phyloP scores from a whole-genome alignment of 1,140 invertebrate species.

The Pseudomyrmex concolor region DNA sequence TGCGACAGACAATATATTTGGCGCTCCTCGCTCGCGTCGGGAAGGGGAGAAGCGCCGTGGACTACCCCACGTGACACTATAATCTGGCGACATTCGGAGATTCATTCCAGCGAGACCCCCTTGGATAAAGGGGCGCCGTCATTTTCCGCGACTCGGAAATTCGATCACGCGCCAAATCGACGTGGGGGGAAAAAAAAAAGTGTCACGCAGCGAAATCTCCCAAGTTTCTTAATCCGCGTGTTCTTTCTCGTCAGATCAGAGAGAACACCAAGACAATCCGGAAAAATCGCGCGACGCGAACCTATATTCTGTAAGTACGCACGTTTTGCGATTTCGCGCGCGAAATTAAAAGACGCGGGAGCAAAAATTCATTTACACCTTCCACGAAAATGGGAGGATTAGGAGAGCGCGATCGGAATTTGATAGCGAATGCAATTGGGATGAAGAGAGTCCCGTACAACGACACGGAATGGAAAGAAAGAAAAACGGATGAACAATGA shows the following conservation, averaged over 20 bases:
- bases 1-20: slow-evolving; percentile 77
- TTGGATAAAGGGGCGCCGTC: slow-evolving; percentile 67
- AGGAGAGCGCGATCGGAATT: slow-evolving; percentile 37
- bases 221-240: slow-evolving; percentile 1
- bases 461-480: slow-evolving; percentile 54
- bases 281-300: no score
- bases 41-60: not conserved
- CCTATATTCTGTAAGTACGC: no score
- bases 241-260: not conserved
- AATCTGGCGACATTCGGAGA: slow-evolving; percentile 68
- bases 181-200: slow-evolving; percentile 38
- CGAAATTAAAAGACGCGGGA: not conserved
- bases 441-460: slow-evolving; percentile 29
- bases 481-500: slow-evolving; percentile 60
- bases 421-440: slow-evolving; percentile 43
- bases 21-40: slow-evolving; percentile 54
- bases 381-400: slow-evolving; percentile 24
- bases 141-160: slow-evolving; percentile 68
- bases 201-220: no score
- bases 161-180: slow-evolving; percentile 65
- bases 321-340: no score
- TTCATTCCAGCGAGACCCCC: slow-evolving; percentile 66
- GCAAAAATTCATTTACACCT: slow-evolving; percentile 28
- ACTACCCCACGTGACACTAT: slow-evolving; percentile 65
- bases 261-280: no score